Conservation (phyloP, 2,888 invertebrate genomes). For the Tenodera sinensis region DNA sequence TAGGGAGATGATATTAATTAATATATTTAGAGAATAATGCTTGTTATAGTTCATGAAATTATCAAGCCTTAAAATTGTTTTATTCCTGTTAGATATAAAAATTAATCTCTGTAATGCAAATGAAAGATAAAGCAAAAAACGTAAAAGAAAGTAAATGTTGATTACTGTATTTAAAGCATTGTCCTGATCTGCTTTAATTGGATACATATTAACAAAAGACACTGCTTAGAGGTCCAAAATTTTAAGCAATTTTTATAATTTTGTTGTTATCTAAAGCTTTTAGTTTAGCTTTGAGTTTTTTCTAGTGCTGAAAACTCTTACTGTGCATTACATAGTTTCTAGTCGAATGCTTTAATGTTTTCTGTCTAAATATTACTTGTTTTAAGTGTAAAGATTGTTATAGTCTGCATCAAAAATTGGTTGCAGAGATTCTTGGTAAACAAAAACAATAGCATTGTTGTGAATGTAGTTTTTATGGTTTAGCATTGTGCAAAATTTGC, state of each 20-base stretch:
- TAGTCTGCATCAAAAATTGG: neutral
- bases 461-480: neutral
- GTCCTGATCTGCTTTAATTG: neutral
- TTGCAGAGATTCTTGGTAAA: slow-evolving; percentile 13
- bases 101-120: neutral
- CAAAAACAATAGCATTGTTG: neutral
- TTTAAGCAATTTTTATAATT: neutral
- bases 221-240: neutral
- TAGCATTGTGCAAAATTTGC: neutral
- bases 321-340: neutral
- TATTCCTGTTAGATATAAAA: neutral
- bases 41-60: neutral
- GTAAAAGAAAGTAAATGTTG: neutral
- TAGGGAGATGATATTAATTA: neutral
- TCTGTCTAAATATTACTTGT: neutral
- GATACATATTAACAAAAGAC: neutral
- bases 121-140: neutral
- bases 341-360: neutral
- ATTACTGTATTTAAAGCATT: neutral
- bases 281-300: neutral
- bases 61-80: neutral
- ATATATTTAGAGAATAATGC: neutral
- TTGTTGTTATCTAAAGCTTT: neutral
- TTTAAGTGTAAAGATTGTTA: neutral
- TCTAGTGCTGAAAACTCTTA: neutral